Base-by-base conservation (phyloP, 2,888 invertebrate genomes). In the Leptinotarsa tumamoca region DNA sequence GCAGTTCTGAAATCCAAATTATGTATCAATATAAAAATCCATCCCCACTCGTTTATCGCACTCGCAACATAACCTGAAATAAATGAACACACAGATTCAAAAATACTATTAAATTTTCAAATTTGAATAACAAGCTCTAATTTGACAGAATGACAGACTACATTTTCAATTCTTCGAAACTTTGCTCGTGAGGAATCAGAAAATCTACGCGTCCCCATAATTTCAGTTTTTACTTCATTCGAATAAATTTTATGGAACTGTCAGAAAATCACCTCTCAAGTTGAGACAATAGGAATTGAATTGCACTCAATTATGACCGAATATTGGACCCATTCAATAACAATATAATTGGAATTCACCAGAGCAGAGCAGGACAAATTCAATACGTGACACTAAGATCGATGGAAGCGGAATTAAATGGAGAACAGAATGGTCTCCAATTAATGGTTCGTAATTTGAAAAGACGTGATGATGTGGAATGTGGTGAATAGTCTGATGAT, bases 381-480 rank as follows among this genome's bases (percentile, higher is more conserved):
- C 23, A 58, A 58, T 58, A 10, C 21, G 14, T 21, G 58, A 63
- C 63, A 13, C 17, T 63, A 33, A 33, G 63, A 63, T 63, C 63
- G 63, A 63, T 63, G n/a, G 33, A 63, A 33, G 33, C 33, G n/a
- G 63, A 63, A 63, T 63, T 33, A 33, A 63, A 63, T 63, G n/a
- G 63, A 43, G 33, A 7, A 10, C 63, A 63, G 63, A 63, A 33
- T 63, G 15, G 13, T 33, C 0, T 52, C 4, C 14, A 43, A 43
- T 43, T 13, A 10, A 61, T 61, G 61, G 5, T 2, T 15, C 23
- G 21, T 43, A 17, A 63, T 63, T 63, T 63, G 63, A 18, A 43
- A 43, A 33, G 63, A 17, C n/a, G n/a, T 43, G 63, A 43, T 21
- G 43, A 17, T 43, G 63, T 33, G 33, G 43, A 43, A 63, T 27